Evolutionary conservation across 2,797 vertebrate genomes (phyloP), one percentile per base, ranked within the genome.

Genomic region (Xenopus petersii): DNA sequence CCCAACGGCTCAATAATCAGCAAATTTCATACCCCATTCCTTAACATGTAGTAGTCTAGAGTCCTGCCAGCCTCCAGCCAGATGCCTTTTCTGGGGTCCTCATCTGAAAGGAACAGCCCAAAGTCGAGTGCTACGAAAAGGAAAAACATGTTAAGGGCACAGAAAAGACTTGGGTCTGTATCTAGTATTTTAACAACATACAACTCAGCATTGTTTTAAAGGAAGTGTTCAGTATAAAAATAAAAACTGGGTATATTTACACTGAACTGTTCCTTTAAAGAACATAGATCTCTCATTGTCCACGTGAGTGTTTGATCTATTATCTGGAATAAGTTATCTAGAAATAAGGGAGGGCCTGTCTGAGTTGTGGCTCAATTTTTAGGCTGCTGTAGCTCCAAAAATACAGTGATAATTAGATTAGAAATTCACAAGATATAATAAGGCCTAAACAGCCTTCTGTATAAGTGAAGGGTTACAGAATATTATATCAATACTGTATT

Each of bases 1-100:
- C 4, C 36, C 36, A 42, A 42, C 36, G 5, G 36, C 36, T 5
- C 36, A 6, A 4, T 42, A 42, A 42, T 42, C 36, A 42, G 36
- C 5, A 1, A 42, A 42, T 6, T 42, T 42, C 36, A 1, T 95
- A 99, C 98, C 93, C 98, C 98, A 67, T 98, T 99, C 80, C 98
- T 91, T 69, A 99, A 91, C 97, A 99, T 99, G 88, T 99, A 99
- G 84, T 98, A 99, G 90, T 99, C 98, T 89, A 99, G 89, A 0
- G 96, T 98, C 82, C 96, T 94, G 75, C 95, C 97, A 12, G 97
- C 96, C 84, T 99, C 98, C 71, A 99, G 88, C 97, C 98, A 99
- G 84, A 99, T 99, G 80, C 98, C 98, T 90, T 99, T 99, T 55
- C 95, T 92, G 56, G 98, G 98, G 85, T 99, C 97, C 58, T 98